A percentile compares a stretch with the other conserved stretches of the same genome.
Evolutionary conservation across 2,797 vertebrate genomes (phyloP).

Genomic region (Gouania willdenowi): DNA sequence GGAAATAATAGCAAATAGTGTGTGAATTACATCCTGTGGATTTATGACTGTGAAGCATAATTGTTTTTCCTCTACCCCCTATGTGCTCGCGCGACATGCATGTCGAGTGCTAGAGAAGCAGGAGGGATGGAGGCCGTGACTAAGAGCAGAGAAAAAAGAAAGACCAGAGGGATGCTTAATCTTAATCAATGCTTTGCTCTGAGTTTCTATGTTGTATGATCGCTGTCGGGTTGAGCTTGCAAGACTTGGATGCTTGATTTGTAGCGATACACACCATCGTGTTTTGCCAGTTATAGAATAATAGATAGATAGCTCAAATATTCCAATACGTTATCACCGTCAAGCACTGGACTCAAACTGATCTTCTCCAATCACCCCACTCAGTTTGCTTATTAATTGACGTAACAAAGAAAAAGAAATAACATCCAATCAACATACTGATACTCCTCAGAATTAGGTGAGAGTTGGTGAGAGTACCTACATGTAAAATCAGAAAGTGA

Average conservation of each 20-base stretch:
- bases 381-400: neutral
- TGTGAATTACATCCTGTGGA: constrained; percentile 62
- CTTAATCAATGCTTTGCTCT: constrained; percentile 47
- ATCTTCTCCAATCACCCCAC: constrained; percentile 16
- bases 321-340: constrained; percentile 23
- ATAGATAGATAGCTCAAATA: no score
- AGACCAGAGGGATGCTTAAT: constrained; percentile 30
- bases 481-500: no score
- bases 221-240: constrained; percentile 38
- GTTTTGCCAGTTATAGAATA: no score
- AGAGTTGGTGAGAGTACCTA: neutral
- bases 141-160: constrained; percentile 13
- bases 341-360: constrained; percentile 19
- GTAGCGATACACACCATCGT: no score
- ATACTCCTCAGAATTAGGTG: no score
- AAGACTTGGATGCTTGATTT: no score
- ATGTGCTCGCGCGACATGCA: constrained; percentile 30
- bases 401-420: no score
- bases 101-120: constrained; percentile 32
- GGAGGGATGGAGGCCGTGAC: constrained; percentile 28
- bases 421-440: no score
- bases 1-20: constrained; percentile 67
- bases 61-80: constrained; percentile 52
- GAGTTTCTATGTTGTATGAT: constrained; percentile 39
- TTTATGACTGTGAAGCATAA: constrained; percentile 68